Conservation (phyloP, 2,113 vertebrate species). For the Eulemur macaco region DNA sequence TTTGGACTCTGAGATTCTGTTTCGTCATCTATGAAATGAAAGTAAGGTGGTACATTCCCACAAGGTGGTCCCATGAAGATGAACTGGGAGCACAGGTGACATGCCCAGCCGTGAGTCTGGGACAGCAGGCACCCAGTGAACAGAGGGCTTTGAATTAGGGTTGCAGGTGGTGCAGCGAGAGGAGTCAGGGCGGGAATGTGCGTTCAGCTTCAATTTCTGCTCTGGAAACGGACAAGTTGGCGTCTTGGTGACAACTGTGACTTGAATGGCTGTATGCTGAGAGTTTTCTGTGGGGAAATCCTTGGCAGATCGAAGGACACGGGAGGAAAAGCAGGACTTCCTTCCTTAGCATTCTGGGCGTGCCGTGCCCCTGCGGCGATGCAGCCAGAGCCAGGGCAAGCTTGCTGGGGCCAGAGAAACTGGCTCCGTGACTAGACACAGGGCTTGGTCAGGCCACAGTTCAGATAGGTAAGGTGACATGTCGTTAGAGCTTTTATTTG, state of each 20-base stretch:
- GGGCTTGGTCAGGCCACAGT: background rate
- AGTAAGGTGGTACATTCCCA: accelerated
- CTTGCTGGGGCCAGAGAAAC: background rate
- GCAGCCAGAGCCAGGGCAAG: background rate
- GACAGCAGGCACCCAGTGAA: background rate
- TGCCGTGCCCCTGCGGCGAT: background rate
- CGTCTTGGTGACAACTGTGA: background rate
- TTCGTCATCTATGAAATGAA: background rate
- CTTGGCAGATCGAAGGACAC: background rate
- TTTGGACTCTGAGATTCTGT: background rate
- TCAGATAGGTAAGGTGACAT: background rate
- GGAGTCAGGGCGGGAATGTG: accelerated
- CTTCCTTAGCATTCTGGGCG: background rate
- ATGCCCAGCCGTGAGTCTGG: background rate
- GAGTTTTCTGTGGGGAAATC: background rate
- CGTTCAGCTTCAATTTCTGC: background rate
- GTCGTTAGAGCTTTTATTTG: background rate
- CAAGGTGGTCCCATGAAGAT: background rate
- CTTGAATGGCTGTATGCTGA: background rate
- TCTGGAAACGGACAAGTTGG: background rate
- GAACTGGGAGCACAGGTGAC: background rate
- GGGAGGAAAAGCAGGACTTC: background rate
- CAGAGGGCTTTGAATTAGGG: background rate
- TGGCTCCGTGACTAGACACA: background rate
- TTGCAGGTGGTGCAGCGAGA: accelerated